Evolutionary conservation across 2,888 invertebrate species (phyloP), one percentile per base, ranked within the genome.

Genomic region (Elmis aenea): DNA sequence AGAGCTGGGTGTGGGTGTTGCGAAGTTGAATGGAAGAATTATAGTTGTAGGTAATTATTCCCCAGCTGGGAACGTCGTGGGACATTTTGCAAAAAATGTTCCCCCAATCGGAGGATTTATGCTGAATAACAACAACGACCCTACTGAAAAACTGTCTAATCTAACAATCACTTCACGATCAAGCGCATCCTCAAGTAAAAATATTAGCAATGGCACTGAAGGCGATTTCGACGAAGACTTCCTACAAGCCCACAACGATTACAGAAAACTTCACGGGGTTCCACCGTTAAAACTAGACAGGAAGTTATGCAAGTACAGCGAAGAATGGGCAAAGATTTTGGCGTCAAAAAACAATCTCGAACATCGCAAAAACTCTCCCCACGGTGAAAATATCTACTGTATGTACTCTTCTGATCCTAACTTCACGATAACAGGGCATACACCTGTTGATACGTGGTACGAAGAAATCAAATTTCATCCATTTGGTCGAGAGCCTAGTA

Each of bases 31-130:
- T 26, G 89, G 85, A 14, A 83, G 79, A 64, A 73, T 82, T 42
- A 84, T 83, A 56, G 90, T 94, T 0, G 94, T 95, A 1, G 89
- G 86, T 14, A 86, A 91, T 64, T 95, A 95, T 62, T 77, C 76
- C 58, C 94, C 95, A 0, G 82, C 93, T 0, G 94, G 93, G 3
- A 95, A 95, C 64, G 76, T 83, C 41, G 71, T 81, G 25, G 85
- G 85, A 1, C 76, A 77, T 50, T 89, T 83, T 55, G 68, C 75
- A 9, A 74, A 74, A 14, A 86, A 88, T 64, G 88, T 89, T 2
- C 79, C 76, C 3, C 81, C 83, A 22, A 68, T 77, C 27, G 69
- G 68, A 49, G 62, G 63, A 3, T 59, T 61, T 35, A 50, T 44
- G 10, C 42, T 64, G 56, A 53, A 63, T 64, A 10, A 70, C 42